Evolutionary conservation across 2,888 invertebrate genomes (phyloP), one percentile per base, ranked within the genome.

Genomic region (Oscheius myriophilus): DNA sequence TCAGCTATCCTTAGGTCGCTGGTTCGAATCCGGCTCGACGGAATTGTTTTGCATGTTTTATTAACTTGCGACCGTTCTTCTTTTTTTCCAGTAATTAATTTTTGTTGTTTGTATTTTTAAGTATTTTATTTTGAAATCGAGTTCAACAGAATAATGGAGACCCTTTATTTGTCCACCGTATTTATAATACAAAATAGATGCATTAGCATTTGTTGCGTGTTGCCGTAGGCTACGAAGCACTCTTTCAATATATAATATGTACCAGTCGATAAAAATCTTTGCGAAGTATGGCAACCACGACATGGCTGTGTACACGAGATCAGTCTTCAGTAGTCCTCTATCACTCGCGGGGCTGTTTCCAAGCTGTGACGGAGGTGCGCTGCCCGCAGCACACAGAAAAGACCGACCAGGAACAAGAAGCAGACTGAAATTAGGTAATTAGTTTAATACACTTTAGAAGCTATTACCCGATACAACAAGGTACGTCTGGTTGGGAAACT

Each of bases 1-100:
- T 25, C 62, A 46, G 62, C 9, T 63, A 71, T 66, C 66, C 66
- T 66, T 66, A 66, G 66, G 66, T 66, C 66, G 57, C 66, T 66
- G 66, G 66, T 66, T 66, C 66, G 52, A 67, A 67, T 59, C 58
- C 59, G 59, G 58, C 52, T 67, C 67, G 59, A 67, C 58, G 58
- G 67, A 68, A 67, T 46, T 3, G 3, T 33, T 33, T 33, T 33
- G 33, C 33, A 33, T 33, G 3, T 33, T 33, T 6, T 9, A 33
- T 33, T 33, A 33, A 33, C 9, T 6, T 6, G 9, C 33, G 9
- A 33, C n/a, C 9, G 33, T 33, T 33, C 33, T 33, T 33, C 9
- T 33, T 33, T 33, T 9, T 33, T 33, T 9, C 3, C 9, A 3
- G 9, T 33, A 3, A 6, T 9, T 33, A 33, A 9, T 33, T 33